These are phyloP conservation scores for Porites cylindrica DNA, from an alignment of 92 coral and sea anemone genomes.

Conservation along the genomic window DNA sequence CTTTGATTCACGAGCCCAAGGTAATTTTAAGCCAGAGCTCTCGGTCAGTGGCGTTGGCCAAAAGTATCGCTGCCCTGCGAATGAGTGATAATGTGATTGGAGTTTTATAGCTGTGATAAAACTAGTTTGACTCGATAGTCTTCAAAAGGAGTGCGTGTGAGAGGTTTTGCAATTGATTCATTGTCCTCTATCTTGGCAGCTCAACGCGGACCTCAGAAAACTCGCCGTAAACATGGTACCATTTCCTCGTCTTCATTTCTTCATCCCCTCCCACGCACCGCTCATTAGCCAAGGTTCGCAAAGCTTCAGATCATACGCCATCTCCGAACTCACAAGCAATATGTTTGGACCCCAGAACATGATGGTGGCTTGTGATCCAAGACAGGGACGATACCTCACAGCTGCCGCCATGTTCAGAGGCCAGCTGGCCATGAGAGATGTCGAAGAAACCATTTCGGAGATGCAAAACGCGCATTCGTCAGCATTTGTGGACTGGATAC, in stretches of 20 bases:
- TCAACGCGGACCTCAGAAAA: conserved; percentile 96
- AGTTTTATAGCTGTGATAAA: no score
- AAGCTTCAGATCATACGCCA: conserved; percentile 78
- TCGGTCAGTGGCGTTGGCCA: no score
- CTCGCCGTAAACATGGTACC: conserved; percentile 99
- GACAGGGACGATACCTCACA: conserved; percentile 91
- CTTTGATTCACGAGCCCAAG: no score
- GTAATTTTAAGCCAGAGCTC: no score
- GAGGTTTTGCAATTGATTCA: no score
- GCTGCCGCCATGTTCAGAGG: conserved; percentile 99
- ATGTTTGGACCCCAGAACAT: conserved; percentile 97
- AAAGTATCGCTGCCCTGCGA: no score
- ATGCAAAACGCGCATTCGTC: conserved; percentile 92
- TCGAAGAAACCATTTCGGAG: conserved; percentile 84
- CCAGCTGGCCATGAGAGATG: conserved; percentile 95
- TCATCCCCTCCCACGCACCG: conserved; percentile 96
- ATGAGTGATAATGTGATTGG: no score
- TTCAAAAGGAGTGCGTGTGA: no score
- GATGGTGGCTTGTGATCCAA: conserved; percentile 99
- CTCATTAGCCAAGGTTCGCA: conserved; percentile 83
- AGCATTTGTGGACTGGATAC: conserved; percentile 98
- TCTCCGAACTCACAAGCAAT: conserved; percentile 89
- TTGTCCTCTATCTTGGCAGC: conserved; percentile 31
- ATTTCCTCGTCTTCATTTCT: conserved; percentile 96
- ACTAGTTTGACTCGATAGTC: no score